A percentile compares a stretch with the other conserved stretches of the same genome.
Evolutionary conservation across 2,888 invertebrate genomes (phyloP).

Genomic region (Doris montereyensis): DNA sequence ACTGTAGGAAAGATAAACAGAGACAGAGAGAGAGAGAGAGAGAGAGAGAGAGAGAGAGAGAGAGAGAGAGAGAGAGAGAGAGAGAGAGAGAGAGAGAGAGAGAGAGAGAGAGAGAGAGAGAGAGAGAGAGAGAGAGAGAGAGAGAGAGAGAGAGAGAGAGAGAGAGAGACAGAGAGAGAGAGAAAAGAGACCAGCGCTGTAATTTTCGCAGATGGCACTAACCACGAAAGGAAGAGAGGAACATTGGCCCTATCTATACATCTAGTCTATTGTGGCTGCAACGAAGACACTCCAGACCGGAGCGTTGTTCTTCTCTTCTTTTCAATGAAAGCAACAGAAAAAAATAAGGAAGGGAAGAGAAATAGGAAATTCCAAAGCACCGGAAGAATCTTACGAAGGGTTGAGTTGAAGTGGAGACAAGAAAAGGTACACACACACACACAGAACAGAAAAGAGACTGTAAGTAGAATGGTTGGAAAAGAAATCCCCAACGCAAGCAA

Average conservation of each 20-base stretch:
- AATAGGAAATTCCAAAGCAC: background rate
- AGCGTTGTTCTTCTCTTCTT: too few relatives aligned
- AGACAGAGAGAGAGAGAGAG: background rate
- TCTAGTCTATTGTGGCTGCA: too few relatives aligned
- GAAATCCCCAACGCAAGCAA: too few relatives aligned
- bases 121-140: background rate
- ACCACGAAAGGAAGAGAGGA: slow-evolving; percentile 9
- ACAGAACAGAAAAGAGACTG: too few relatives aligned
- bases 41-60: slow-evolving; percentile 9
- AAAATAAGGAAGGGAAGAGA: background rate
- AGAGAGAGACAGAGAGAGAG: background rate
- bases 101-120: slow-evolving; percentile 1
- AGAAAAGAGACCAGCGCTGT: background rate
- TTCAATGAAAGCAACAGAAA: background rate
- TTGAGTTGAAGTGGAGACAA: too few relatives aligned
- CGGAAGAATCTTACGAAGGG: too few relatives aligned
- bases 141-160: background rate
- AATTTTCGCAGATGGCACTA: too few relatives aligned
- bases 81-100: background rate
- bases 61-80: background rate
- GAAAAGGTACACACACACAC: too few relatives aligned
- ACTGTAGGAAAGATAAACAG: too few relatives aligned
- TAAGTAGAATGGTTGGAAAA: too few relatives aligned
- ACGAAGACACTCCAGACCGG: too few relatives aligned
- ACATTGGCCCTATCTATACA: too few relatives aligned